Evolutionary conservation across 1,140 invertebrate genomes (phyloP).

Genomic region (Zaprionus inermis): DNA sequence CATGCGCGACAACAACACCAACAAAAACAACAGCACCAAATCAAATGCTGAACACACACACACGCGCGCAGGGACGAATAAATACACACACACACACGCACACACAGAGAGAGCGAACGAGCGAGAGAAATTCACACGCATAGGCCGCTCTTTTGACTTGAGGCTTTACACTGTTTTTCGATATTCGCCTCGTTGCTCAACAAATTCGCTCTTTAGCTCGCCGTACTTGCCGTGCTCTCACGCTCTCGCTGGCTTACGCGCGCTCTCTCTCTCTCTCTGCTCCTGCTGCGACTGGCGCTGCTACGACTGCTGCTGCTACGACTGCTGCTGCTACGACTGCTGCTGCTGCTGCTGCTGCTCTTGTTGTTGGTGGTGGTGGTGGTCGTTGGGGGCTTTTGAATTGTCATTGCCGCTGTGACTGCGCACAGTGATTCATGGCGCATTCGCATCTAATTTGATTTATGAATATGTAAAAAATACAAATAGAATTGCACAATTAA

Average conservation of each 20-base stretch:
- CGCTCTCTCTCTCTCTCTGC: conserved; percentile 31
- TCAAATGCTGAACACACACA: conserved; percentile 60
- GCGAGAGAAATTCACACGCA: conserved; percentile 22
- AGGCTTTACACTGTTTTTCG: conserved; percentile 48
- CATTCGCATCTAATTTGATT: background rate
- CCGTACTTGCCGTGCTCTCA: conserved; percentile 13
- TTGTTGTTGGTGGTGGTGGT: too few relatives aligned
- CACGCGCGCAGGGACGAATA: background rate
- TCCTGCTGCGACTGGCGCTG: conserved; percentile 15
- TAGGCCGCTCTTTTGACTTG: conserved; percentile 53
- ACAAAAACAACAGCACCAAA: conserved; percentile 54
- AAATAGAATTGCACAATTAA: conserved; percentile 4
- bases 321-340: conserved; percentile 22
- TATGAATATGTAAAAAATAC: background rate
- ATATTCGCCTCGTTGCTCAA: conserved; percentile 25
- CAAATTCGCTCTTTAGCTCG: conserved; percentile 23
- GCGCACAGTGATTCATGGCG: conserved; percentile 22
- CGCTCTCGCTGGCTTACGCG: background rate
- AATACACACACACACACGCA: conserved; percentile 13
- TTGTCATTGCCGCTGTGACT: conserved; percentile 52
- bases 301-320: conserved; percentile 28
- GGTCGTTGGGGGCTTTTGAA: conserved; percentile 44
- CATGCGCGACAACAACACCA: conserved; percentile 60
- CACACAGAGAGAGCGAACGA: background rate
- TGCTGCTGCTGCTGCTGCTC: conserved; percentile 20